A percentile compares a stretch with the other conserved stretches of the same genome.
Conservation (phyloP, 1,140 invertebrate genomes). For the Conus ventricosus region DNA sequence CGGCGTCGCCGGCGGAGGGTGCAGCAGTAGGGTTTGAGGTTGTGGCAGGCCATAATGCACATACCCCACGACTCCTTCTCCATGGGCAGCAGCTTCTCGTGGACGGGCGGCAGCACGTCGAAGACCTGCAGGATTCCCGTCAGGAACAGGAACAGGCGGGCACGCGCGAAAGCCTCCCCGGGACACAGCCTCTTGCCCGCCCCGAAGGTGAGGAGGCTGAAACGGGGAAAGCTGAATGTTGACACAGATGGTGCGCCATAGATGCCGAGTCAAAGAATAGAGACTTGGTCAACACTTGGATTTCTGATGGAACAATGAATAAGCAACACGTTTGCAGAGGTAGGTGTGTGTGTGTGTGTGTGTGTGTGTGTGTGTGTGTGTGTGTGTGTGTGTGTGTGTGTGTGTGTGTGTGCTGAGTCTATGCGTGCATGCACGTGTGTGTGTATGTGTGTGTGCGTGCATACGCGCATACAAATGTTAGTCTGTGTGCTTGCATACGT, state of each 20-base stretch:
- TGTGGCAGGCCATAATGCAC: background rate
- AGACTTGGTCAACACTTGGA: too few species aligned
- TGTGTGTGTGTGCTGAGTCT: too few species aligned
- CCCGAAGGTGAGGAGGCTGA: background rate
- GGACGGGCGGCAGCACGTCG: background rate
- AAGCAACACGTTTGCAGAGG: too few species aligned
- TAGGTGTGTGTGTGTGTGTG: too few species aligned
- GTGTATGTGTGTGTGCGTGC: too few species aligned
- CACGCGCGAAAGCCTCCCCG: background rate
- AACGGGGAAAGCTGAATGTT: background rate
- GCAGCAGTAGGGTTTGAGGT: background rate
- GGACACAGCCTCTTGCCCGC: background rate
- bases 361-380: background rate
- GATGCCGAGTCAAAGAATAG: background rate
- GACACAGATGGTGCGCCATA: background rate
- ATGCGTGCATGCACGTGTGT: too few species aligned
- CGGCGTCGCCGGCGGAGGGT: background rate
- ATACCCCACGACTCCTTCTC: background rate
- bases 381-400: constrained; percentile 1
- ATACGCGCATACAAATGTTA: background rate
- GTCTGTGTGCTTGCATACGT: background rate
- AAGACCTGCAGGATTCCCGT: background rate
- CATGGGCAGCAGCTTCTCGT: background rate
- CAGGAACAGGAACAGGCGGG: background rate
- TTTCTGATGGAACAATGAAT: too few species aligned